Conservation (phyloP, 2,113 vertebrate genomes). For the Ictalurus furcatus region DNA sequence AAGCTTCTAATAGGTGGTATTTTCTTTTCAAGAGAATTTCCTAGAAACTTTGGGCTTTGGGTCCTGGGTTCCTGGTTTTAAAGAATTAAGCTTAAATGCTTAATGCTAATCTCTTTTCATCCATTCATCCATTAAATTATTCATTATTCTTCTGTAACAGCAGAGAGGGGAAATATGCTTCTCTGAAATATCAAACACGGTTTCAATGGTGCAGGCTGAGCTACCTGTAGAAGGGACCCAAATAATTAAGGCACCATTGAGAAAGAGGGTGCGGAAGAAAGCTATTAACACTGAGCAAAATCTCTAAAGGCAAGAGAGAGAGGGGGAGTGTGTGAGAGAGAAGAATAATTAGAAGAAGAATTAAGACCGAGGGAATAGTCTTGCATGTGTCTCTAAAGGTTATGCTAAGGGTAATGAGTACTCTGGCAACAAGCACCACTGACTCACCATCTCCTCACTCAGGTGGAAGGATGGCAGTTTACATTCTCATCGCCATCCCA, state of each 20-base stretch:
- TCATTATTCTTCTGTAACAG: slow-evolving; percentile 28
- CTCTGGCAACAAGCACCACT: slow-evolving; percentile 35
- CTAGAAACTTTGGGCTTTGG: not conserved
- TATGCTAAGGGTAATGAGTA: slow-evolving; percentile 75
- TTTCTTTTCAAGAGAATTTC: not conserved
- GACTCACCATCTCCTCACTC: slow-evolving; percentile 14
- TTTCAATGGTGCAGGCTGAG: slow-evolving; percentile 20
- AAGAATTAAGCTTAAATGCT: slow-evolving; percentile 19
- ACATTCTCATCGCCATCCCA: not conserved
- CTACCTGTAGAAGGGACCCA: slow-evolving; percentile 34
- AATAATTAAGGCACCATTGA: slow-evolving; percentile 17
- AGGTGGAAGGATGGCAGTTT: slow-evolving; percentile 2
- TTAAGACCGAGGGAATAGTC: slow-evolving; percentile 74
- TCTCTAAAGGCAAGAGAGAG: not conserved
- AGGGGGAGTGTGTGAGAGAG: not conserved
- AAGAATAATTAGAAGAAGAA: slow-evolving; percentile 45
- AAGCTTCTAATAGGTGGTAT: not conserved
- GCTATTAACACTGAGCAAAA: slow-evolving; percentile 19
- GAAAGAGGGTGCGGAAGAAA: not conserved
- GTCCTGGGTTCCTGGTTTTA: not conserved
- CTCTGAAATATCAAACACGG: slow-evolving; percentile 18
- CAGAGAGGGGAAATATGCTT: slow-evolving; percentile 16
- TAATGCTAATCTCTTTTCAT: slow-evolving; percentile 26
- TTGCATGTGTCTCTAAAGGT: slow-evolving; percentile 75
- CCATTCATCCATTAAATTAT: slow-evolving; percentile 19